Evolutionary conservation across 2,113 vertebrate genomes (phyloP).

Genomic region (Sturnira hondurensis): DNA sequence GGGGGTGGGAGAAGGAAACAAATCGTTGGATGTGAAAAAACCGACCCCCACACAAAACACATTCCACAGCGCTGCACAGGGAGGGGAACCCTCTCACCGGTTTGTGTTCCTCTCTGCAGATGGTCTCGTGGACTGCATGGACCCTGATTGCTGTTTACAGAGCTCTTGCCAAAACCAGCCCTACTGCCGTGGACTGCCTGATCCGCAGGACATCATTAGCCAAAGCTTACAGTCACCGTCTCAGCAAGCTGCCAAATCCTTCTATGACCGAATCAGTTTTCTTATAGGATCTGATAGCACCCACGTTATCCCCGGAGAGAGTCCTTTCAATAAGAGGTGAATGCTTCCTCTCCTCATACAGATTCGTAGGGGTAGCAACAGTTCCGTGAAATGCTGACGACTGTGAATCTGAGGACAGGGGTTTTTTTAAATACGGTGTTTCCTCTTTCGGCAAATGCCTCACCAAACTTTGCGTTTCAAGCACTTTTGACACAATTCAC

Average conservation of each 20-base stretch:
- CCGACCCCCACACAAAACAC: neutral
- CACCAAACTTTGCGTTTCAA: slow-evolving; percentile 53
- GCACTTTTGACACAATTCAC: slow-evolving; percentile 44
- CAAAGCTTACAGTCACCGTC: slow-evolving; percentile 87
- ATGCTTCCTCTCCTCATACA: neutral
- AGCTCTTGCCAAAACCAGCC: slow-evolving; percentile 94
- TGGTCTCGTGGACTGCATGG: slow-evolving; percentile 96
- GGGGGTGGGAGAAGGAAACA: neutral
- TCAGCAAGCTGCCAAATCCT: slow-evolving; percentile 92
- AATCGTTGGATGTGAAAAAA: neutral
- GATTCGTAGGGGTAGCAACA: neutral
- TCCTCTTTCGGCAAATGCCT: slow-evolving; percentile 19
- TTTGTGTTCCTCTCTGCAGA: slow-evolving; percentile 84
- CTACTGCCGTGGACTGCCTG: slow-evolving; percentile 92
- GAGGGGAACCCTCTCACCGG: neutral
- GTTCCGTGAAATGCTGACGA: neutral
- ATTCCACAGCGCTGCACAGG: rapidly evolving
- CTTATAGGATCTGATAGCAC: slow-evolving; percentile 91
- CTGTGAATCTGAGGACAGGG: neutral
- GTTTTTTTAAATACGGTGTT: neutral
- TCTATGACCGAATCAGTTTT: slow-evolving; percentile 94
- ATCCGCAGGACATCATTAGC: slow-evolving; percentile 89
- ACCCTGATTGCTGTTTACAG: slow-evolving; percentile 97
- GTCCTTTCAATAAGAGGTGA: slow-evolving; percentile 96
- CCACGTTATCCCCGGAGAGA: slow-evolving; percentile 93